Evolutionary conservation across 2,113 vertebrate genomes (phyloP).

Genomic region (Ondatra zibethicus): DNA sequence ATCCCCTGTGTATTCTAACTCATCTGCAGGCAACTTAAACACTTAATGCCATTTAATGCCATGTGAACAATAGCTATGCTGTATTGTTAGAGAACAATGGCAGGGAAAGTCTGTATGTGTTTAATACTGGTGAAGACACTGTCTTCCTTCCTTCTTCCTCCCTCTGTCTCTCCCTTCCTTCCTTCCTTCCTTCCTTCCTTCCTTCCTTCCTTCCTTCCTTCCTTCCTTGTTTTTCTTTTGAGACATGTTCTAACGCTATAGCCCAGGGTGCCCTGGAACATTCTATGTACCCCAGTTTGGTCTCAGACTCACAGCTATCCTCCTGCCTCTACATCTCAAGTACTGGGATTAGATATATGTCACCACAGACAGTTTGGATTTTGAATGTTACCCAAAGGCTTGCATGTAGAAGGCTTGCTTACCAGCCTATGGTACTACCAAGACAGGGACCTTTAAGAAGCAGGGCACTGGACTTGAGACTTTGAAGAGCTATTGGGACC

Average conservation of each 20-base stretch:
- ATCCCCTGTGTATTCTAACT: no score
- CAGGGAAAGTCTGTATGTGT: background rate
- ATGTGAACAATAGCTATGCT: background rate
- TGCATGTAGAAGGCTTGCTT: background rate
- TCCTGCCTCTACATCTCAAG: background rate
- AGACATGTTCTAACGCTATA: background rate
- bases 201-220: no score
- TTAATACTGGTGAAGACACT: background rate
- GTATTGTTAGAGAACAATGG: background rate
- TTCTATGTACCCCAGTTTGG: background rate
- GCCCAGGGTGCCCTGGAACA: background rate
- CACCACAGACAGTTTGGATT: background rate
- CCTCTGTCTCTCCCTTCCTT: fast-evolving
- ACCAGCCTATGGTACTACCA: background rate
- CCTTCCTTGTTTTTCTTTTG: background rate
- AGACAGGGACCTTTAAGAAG: background rate
- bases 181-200: no score
- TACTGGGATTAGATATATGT: background rate
- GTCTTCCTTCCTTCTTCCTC: background rate
- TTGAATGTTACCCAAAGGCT: background rate
- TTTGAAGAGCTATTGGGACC: background rate
- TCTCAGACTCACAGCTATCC: background rate
- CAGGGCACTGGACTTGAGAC: background rate
- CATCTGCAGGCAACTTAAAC: background rate
- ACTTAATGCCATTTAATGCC: background rate